These are phyloP conservation scores for Scartelaos histophorus DNA, from an alignment of 2,113 vertebrate genomes.

Conservation along the genomic window DNA sequence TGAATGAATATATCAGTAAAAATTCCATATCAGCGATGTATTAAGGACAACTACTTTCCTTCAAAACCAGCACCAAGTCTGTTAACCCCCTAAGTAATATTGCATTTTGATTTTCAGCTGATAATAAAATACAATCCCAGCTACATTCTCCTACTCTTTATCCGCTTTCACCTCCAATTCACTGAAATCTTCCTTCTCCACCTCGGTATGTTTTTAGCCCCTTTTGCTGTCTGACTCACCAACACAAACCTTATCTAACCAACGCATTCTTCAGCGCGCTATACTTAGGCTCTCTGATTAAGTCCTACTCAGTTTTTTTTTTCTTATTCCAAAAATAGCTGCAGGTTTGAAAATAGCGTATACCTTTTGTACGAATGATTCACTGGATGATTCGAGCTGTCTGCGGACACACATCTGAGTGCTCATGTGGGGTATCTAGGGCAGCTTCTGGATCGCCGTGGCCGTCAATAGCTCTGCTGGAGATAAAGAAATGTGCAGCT, in stretches of 20 bases:
- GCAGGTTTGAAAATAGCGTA: slow-evolving; percentile 35
- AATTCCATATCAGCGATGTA: no score
- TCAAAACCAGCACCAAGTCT: no score
- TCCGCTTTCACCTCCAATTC: background rate
- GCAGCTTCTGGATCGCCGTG: background rate
- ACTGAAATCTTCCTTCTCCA: background rate
- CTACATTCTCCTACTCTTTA: background rate
- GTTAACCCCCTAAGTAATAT: background rate
- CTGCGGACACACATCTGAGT: slow-evolving; percentile 16
- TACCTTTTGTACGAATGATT: slow-evolving; percentile 44
- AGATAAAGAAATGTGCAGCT: background rate
- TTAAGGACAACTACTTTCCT: no score
- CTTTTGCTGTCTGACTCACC: background rate
- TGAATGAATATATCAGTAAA: no score
- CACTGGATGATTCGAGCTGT: slow-evolving; percentile 17
- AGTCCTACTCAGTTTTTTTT: slow-evolving; percentile 25
- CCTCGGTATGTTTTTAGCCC: background rate
- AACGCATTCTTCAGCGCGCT: background rate
- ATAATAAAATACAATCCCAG: background rate
- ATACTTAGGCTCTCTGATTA: slow-evolving; percentile 1
- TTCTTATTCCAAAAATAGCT: slow-evolving; percentile 27
- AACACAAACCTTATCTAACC: background rate
- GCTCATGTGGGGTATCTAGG: slow-evolving; percentile 21
- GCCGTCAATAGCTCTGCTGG: background rate
- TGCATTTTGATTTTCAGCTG: background rate